phyloP scores from a whole-genome alignment of 2,888 invertebrate genomes.

The Latrodectus hesperus region DNA sequence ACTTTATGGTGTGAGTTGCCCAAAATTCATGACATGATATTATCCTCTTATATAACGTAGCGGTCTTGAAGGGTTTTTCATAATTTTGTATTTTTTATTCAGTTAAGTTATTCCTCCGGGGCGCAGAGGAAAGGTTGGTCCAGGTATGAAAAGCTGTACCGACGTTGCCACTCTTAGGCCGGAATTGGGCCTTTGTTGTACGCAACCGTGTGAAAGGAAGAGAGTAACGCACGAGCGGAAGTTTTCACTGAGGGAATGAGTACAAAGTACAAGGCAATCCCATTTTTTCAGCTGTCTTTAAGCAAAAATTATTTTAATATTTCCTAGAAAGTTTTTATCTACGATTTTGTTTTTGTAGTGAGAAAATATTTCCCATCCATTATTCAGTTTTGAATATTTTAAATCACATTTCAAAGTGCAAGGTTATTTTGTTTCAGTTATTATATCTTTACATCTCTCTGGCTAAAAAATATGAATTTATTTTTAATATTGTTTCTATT shows the following conservation, averaged over 20 bases:
- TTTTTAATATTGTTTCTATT: too few species aligned
- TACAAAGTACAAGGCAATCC: conserved; percentile 7
- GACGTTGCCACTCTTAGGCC: conserved; percentile 44
- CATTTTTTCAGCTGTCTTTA: too few species aligned
- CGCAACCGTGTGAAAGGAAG: conserved; percentile 63
- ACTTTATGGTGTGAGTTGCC: neutral
- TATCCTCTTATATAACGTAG: conserved; percentile 2
- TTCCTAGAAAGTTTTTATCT: too few species aligned
- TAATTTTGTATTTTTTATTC: neutral
- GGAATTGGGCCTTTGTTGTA: conserved; percentile 52
- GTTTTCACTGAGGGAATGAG: conserved; percentile 13
- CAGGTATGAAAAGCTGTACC: conserved; percentile 34
- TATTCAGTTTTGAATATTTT: too few species aligned
- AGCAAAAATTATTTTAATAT: too few species aligned
- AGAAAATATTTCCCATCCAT: too few species aligned
- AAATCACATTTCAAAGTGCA: too few species aligned
- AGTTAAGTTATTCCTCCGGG: conserved; percentile 20
- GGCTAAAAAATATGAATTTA: too few species aligned
- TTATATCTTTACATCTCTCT: too few species aligned
- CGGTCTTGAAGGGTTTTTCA: conserved; percentile 22
- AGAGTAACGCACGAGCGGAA: conserved; percentile 55
- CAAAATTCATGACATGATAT: conserved; percentile 10
- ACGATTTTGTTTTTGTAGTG: too few species aligned
- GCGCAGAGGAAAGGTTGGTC: conserved; percentile 11
- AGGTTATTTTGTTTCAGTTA: too few species aligned